Evolutionary conservation across 2,888 invertebrate species (phyloP).

Genomic region (Drosophila mimica): DNA sequence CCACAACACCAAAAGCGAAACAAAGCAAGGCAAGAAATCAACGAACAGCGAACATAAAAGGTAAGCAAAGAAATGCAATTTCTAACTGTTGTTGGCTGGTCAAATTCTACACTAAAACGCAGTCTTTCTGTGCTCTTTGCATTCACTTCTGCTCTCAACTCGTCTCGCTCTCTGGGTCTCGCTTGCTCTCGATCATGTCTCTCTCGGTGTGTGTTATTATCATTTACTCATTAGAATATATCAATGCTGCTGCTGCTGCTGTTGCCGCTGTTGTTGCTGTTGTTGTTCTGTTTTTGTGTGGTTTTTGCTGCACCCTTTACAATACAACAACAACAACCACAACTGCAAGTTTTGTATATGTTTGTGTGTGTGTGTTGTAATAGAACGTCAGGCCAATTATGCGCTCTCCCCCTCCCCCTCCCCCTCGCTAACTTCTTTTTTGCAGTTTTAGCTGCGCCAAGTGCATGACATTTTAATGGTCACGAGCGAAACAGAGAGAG

Average conservation of each 20-base stretch:
- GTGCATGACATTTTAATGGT: constrained; percentile 78
- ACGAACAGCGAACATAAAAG: constrained; percentile 9
- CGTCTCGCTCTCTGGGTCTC: background rate
- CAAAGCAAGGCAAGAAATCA: background rate
- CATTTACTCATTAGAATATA: constrained; percentile 47
- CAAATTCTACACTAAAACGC: constrained; percentile 2
- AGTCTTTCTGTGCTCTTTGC: constrained; percentile 21
- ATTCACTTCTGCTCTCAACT: constrained; percentile 1
- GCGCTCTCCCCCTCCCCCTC: background rate
- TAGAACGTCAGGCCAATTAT: constrained; percentile 51
- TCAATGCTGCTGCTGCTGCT: constrained; percentile 21
- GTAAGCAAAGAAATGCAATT: constrained; percentile 45
- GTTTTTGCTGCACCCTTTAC: constrained; percentile 31
- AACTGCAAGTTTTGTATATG: constrained; percentile 23
- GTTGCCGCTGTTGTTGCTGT: constrained; percentile 19
- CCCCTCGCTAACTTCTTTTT: constrained; percentile 40
- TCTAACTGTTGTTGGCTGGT: constrained; percentile 45
- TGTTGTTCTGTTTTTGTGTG: background rate
- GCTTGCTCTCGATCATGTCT: background rate
- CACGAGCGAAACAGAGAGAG: constrained; percentile 8
- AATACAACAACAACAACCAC: constrained; percentile 15
- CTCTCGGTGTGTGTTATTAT: constrained; percentile 31
- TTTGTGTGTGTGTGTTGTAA: constrained; percentile 33
- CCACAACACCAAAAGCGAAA: constrained; percentile 2
- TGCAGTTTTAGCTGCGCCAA: constrained; percentile 67